These are phyloP conservation scores for Phaedon cochleariae DNA, from an alignment of 2,888 invertebrate species.

Conservation along the genomic window DNA sequence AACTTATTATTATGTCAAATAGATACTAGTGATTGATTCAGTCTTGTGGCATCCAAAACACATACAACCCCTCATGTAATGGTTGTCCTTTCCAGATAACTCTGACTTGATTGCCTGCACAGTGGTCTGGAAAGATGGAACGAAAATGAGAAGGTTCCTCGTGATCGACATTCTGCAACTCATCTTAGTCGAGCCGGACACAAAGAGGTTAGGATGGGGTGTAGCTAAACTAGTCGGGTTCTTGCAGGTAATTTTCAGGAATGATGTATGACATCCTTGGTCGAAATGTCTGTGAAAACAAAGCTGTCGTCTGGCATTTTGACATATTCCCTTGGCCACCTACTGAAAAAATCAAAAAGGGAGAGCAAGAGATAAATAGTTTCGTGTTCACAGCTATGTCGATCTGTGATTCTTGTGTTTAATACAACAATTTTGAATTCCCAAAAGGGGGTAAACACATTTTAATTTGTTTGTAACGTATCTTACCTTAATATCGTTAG, in stretches of 20 bases:
- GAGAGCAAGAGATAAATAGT: too few species aligned
- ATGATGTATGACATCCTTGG: too few species aligned
- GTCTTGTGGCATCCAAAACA: constrained; percentile 37
- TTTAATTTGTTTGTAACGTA: too few species aligned
- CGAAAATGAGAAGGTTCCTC: constrained; percentile 90
- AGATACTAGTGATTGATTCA: constrained; percentile 45
- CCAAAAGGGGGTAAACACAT: too few species aligned
- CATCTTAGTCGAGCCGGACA: constrained; percentile 97
- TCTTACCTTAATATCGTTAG: too few species aligned
- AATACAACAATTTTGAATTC: too few species aligned
- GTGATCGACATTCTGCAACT: constrained; percentile 96
- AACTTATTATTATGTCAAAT: not conserved
- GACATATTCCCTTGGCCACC: too few species aligned
- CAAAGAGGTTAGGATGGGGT: constrained; percentile 91
- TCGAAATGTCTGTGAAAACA: too few species aligned
- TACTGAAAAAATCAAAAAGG: too few species aligned
- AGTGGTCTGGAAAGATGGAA: constrained; percentile 88
- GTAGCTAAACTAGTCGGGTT: constrained; percentile 96
- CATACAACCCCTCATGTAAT: constrained; percentile 46
- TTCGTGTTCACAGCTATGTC: too few species aligned
- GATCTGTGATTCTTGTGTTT: too few species aligned
- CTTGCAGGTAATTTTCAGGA: constrained; percentile 58
- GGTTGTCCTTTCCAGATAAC: constrained; percentile 76
- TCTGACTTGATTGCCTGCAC: constrained; percentile 97
- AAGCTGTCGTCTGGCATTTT: too few species aligned